A percentile compares a stretch with the other conserved stretches of the same genome.
phyloP scores from a whole-genome alignment of 1,140 invertebrate species.

The Wiebesia pumilae region DNA sequence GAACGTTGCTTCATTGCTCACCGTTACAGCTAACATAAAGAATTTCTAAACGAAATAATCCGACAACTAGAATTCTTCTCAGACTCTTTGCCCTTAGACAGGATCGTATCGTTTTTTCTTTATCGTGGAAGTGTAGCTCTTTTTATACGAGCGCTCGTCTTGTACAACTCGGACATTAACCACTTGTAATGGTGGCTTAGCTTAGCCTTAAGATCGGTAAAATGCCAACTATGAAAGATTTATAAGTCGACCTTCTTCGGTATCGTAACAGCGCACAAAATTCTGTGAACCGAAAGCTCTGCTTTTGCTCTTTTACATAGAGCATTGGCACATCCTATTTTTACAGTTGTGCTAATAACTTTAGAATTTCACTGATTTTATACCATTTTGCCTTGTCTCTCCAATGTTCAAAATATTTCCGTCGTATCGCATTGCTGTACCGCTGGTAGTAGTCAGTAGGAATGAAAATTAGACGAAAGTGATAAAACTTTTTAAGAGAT shows the following conservation, averaged over 20 bases:
- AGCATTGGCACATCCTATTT: not conserved
- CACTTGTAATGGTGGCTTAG: constrained; percentile 19
- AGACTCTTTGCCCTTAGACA: not conserved
- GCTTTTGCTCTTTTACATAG: not conserved
- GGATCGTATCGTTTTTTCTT: not conserved
- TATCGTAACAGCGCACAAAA: not conserved
- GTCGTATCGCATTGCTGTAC: not conserved
- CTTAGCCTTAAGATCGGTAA: constrained; percentile 10
- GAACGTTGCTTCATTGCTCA: not conserved
- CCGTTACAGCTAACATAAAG: not conserved
- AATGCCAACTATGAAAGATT: constrained; percentile 18
- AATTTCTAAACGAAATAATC: not conserved
- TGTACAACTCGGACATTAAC: constrained; percentile 28
- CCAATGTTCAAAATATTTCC: not conserved
- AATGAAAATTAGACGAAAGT: too few species aligned
- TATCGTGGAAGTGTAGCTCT: not conserved
- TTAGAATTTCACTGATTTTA: not conserved
- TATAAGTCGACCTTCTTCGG: not conserved
- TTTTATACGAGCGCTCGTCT: not conserved
- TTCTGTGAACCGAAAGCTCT: not conserved
- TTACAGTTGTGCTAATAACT: not conserved
- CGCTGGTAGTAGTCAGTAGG: too few species aligned
- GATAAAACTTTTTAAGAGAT: too few species aligned
- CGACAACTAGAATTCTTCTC: not conserved
- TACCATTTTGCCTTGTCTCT: not conserved